These are phyloP conservation scores for Sesamia nonagrioides DNA, from an alignment of 1,140 invertebrate genomes.

Conservation along the genomic window DNA sequence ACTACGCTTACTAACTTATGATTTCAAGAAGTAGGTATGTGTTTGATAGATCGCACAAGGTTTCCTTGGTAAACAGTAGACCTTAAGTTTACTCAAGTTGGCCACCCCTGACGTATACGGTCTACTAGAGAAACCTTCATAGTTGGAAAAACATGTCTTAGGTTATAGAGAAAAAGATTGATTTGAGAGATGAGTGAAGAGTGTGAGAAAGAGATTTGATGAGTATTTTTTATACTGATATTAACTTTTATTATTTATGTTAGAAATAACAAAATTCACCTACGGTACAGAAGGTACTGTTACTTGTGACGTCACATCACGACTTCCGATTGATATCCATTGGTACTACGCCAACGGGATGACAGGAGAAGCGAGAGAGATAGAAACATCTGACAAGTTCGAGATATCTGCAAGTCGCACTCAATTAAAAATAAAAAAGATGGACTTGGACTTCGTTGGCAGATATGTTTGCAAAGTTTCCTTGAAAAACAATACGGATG, in stretches of 20 bases:
- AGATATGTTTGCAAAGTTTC: conserved; percentile 20
- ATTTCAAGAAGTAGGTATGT: too few relatives aligned
- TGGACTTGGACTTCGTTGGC: conserved; percentile 28
- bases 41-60: too few relatives aligned
- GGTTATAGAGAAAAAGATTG: too few relatives aligned
- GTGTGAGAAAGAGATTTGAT: too few relatives aligned
- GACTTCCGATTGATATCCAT: conserved; percentile 28
- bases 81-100: too few relatives aligned
- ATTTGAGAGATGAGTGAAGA: too few relatives aligned
- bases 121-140: too few relatives aligned
- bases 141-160: too few relatives aligned
- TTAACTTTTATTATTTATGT: background rate
- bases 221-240: background rate
- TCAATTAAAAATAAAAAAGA: conserved; percentile 31
- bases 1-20: too few relatives aligned
- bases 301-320: conserved; percentile 22
- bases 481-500: conserved; percentile 17
- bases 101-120: too few relatives aligned
- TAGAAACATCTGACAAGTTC: conserved; percentile 8
- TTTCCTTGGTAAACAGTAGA: too few relatives aligned
- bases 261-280: background rate
- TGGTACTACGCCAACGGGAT: conserved; percentile 22
- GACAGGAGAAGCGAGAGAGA: background rate
- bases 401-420: background rate
- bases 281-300: conserved; percentile 7